Base-by-base conservation (phyloP, 2,113 vertebrate species). In the Triplophysa rosa region DNA sequence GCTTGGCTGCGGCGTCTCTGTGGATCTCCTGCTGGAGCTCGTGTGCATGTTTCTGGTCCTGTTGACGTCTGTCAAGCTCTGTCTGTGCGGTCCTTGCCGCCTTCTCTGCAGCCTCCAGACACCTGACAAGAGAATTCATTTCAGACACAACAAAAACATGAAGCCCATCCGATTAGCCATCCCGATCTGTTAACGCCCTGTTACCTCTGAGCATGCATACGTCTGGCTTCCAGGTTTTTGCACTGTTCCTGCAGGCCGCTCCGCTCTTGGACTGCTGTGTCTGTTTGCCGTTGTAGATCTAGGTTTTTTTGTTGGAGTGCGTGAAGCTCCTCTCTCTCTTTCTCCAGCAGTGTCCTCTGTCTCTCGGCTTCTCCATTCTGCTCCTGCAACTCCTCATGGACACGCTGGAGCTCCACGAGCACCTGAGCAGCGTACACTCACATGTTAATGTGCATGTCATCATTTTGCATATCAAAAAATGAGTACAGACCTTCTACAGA, bases 161-260 rank as follows among this genome's bases (percentile, higher is more conserved):
- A 40, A 63, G 49, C 4, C 29, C 11, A 45, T 37, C 6, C 6
- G 6, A 29, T 29, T 29, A 29, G 26, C 26, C 2, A 29, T 29
- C 26, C 26, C 26, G 26, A 37, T 37, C 5, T 37, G 33, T 49
- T 49, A 49, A 49, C 16, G 3, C 14, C 26, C 2, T 3, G 40
- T 14, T 29, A 95, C 95, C 91, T 92, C 84, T 88, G 92, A 19
- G 88, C 85, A 62, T 94, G 93, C 47, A 83, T 82, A 66, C 93
- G 56, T 61, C 88, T 94, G 65, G 87, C 85, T 79, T 94, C 93
- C 88, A 94, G 67, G 37, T 42, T 83, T 33, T 83, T 88, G 68
- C 90, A 93, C 26, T 90, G 85, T 0, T 91, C 91, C 65, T 92
- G 82, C 2, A 95, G 90, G 42, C 84, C 86, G 42, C 87, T 86